phyloP scores from a whole-genome alignment of 2,888 invertebrate species.

The Serrognathus titanus region DNA sequence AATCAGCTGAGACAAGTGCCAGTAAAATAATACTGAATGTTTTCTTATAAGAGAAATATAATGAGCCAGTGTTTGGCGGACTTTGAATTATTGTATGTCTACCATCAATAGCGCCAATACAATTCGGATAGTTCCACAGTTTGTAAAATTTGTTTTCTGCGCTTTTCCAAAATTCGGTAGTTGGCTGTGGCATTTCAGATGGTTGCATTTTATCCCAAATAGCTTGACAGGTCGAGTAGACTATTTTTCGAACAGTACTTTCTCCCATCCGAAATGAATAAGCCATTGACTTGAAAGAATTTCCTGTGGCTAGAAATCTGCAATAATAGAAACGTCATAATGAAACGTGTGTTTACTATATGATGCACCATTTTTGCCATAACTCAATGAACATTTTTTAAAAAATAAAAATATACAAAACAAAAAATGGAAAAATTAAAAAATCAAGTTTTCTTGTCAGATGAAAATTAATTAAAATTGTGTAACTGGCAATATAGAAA shows the following conservation, averaged over 20 bases:
- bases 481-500: no score
- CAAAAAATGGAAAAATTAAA: no score
- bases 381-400: no score
- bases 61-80: conserved; percentile 1
- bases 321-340: neutral
- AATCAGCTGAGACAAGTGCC: conserved; percentile 4
- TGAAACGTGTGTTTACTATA: no score
- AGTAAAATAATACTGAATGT: conserved; percentile 1
- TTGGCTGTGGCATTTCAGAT: neutral
- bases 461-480: no score
- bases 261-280: conserved; percentile 5
- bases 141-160: neutral
- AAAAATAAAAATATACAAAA: no score
- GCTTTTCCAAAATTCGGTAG: neutral
- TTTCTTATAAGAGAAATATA: conserved; percentile 5
- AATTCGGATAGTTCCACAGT: conserved; percentile 8
- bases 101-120: conserved; percentile 4
- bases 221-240: neutral
- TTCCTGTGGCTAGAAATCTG: conserved; percentile 3
- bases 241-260: conserved; percentile 1
- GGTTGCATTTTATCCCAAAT: conserved; percentile 1
- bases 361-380: no score
- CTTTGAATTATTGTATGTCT: conserved; percentile 3
- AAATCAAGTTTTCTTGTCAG: no score
- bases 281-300: neutral